A percentile compares a stretch with the other conserved stretches of the same genome.
Evolutionary conservation across 2,113 vertebrate species (phyloP).

Genomic region (Platycercus adscitus): DNA sequence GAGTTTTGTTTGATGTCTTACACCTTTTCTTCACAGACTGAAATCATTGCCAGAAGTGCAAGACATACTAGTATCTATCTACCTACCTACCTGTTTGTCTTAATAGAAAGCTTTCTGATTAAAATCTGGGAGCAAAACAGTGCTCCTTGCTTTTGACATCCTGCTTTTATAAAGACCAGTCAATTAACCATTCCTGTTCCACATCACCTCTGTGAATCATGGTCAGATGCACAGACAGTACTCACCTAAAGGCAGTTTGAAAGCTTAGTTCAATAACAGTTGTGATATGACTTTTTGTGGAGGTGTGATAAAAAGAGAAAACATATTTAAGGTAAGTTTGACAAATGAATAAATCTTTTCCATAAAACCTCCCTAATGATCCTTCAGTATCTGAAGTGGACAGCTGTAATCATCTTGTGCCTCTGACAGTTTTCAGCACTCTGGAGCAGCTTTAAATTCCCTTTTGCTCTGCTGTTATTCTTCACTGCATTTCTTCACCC

Average conservation of each 20-base stretch:
- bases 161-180: background rate
- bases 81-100: background rate
- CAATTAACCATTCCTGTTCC: background rate
- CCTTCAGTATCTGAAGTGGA: background rate
- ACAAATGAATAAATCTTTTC: rapidly evolving
- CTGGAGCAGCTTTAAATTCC: background rate
- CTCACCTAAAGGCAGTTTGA: background rate
- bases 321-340: background rate
- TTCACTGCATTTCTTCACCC: background rate
- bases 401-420: no score
- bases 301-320: background rate
- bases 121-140: rapidly evolving
- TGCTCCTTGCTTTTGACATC: background rate
- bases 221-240: background rate
- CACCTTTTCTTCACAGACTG: background rate
- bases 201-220: background rate
- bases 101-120: background rate
- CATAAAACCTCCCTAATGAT: background rate
- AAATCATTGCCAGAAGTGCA: conserved; percentile 10
- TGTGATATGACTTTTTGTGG: background rate
- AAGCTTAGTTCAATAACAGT: background rate
- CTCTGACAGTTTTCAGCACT: rapidly evolving
- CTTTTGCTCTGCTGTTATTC: background rate
- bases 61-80: background rate
- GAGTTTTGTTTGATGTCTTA: conserved; percentile 33